Conservation (phyloP, 2,113 vertebrate species). For the Entosphenus tridentatus region DNA sequence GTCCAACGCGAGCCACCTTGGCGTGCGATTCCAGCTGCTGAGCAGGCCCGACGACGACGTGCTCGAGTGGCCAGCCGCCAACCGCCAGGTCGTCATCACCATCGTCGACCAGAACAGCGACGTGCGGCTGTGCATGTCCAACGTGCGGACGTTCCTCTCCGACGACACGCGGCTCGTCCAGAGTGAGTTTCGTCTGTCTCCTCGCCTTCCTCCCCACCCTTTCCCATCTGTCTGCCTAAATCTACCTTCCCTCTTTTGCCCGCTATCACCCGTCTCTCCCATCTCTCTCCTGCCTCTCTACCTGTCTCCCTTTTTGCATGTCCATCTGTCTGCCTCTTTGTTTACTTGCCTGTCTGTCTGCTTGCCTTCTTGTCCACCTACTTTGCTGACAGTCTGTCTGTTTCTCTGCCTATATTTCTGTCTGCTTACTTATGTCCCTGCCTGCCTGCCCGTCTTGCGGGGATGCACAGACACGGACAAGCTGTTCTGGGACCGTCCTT, state of each 20-base stretch:
- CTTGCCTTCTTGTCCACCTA: background rate
- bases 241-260: background rate
- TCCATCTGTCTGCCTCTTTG: background rate
- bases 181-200: conserved; percentile 10
- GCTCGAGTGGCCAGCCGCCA: conserved; percentile 49
- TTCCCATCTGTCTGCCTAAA: background rate
- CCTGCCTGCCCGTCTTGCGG: too few relatives aligned
- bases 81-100: conserved; percentile 39
- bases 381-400: background rate
- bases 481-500: conserved; percentile 36
- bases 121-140: conserved; percentile 42
- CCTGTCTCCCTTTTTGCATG: background rate
- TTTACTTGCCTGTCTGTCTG: background rate
- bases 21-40: conserved; percentile 38
- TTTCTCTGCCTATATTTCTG: background rate
- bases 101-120: conserved; percentile 59
- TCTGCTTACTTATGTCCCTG: background rate
- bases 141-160: conserved; percentile 43
- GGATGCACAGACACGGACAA: conserved; percentile 14
- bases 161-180: conserved; percentile 9
- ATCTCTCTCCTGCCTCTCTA: background rate
- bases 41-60: conserved; percentile 48
- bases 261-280: too few relatives aligned
- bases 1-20: conserved; percentile 16
- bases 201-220: background rate